Evolutionary conservation across 2,113 vertebrate species (phyloP).

Genomic region (Hippopotamus amphibius): DNA sequence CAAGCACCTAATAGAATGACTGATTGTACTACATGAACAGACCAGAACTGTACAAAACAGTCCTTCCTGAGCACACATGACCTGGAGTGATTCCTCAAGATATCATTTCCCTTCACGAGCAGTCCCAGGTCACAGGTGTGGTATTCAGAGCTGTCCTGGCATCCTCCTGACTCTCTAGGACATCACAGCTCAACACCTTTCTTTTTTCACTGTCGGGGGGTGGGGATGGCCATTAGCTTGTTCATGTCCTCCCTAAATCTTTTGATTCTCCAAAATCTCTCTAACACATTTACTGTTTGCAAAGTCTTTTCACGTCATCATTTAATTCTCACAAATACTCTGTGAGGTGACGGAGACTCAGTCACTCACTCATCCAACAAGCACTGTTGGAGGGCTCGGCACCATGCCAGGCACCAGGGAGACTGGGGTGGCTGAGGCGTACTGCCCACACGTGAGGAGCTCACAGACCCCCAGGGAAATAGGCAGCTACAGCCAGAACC

Average conservation of each 20-base stretch:
- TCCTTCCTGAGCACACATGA: too few relatives aligned
- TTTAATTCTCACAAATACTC: neutral
- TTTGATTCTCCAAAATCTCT: neutral
- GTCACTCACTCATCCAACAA: neutral
- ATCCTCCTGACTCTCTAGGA: neutral
- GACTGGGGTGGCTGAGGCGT: too few relatives aligned
- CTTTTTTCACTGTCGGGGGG: neutral
- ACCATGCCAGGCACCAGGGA: neutral
- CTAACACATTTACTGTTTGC: neutral
- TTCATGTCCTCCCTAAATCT: neutral
- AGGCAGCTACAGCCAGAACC: neutral
- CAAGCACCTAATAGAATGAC: accelerated
- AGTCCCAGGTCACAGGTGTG: neutral
- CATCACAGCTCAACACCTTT: neutral
- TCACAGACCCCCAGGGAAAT: neutral
- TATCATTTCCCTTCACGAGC: neutral
- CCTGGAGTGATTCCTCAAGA: neutral
- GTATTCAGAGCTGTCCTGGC: neutral
- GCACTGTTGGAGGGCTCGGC: neutral
- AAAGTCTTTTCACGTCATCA: neutral
- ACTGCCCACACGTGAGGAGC: neutral
- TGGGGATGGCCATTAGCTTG: neutral
- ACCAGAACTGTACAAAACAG: too few relatives aligned
- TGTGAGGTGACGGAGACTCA: neutral
- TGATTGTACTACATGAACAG: neutral